These are phyloP conservation scores for Drosophila varians DNA, from an alignment of 1,140 invertebrate species.

Conservation along the genomic window DNA sequence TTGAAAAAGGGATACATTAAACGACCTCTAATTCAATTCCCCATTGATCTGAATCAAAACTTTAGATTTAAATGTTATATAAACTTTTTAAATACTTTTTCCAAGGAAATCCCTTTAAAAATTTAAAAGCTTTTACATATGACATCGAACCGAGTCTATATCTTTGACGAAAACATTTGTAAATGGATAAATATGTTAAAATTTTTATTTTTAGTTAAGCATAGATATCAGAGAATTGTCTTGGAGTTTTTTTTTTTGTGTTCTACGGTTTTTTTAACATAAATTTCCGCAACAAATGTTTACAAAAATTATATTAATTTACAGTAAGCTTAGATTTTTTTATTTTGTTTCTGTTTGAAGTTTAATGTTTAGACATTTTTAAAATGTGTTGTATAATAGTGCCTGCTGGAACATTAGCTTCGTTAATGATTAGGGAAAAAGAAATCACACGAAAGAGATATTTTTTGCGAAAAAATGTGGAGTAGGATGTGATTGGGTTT, in stretches of 20 bases:
- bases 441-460: conserved; percentile 27
- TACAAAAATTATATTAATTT: conserved; percentile 75
- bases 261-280: conserved; percentile 66
- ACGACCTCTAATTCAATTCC: no score
- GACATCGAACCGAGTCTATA: no score
- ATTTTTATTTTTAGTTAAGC: not conserved
- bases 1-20: no score
- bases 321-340: conserved; percentile 31
- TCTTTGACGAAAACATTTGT: no score
- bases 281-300: conserved; percentile 67
- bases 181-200: not conserved
- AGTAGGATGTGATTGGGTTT: not conserved
- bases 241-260: conserved; percentile 4
- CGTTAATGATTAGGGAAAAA: conserved; percentile 24
- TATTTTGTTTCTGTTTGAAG: conserved; percentile 3
- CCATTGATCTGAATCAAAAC: no score
- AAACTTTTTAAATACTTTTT: no score
- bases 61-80: no score
- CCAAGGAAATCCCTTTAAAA: no score
- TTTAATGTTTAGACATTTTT: conserved; percentile 66
- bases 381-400: conserved; percentile 53
- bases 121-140: no score
- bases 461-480: conserved; percentile 39
- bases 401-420: not conserved
- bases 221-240: not conserved